Percentiles rank a stretch among this genome's conserved stretches.
Evolutionary conservation across 2,888 invertebrate species (phyloP).

Genomic region (Ypsolopha scabrella): DNA sequence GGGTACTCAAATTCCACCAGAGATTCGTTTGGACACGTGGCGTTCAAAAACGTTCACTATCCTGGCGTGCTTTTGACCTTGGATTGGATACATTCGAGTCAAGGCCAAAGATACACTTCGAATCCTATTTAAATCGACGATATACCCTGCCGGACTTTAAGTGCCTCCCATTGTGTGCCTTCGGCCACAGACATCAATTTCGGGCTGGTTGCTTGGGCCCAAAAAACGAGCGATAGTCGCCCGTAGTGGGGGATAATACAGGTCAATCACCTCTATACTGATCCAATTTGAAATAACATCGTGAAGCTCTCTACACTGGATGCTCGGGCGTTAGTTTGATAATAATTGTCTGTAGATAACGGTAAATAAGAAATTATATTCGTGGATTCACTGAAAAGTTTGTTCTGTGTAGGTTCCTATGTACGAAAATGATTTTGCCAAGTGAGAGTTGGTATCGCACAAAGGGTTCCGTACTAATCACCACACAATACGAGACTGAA

Average conservation of each 20-base stretch:
- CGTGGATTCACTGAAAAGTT: too few species aligned
- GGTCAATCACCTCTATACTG: slow-evolving; percentile 51
- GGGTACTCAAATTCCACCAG: background rate
- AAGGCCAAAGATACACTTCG: slow-evolving; percentile 40
- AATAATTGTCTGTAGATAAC: background rate
- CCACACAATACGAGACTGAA: too few species aligned
- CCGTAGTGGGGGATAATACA: slow-evolving; percentile 34
- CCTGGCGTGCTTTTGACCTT: slow-evolving; percentile 36
- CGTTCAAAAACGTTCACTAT: slow-evolving; percentile 10
- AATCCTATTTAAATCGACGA: slow-evolving; percentile 28
- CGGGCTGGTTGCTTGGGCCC: slow-evolving; percentile 39
- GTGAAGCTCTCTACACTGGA: slow-evolving; percentile 13
- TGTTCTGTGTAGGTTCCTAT: too few species aligned
- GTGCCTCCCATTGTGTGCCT: slow-evolving; percentile 41
- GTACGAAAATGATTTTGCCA: too few species aligned
- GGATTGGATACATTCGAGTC: slow-evolving; percentile 35
- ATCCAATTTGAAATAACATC: slow-evolving; percentile 49
- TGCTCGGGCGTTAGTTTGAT: background rate
- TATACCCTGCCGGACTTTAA: slow-evolving; percentile 20
- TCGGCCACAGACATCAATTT: slow-evolving; percentile 41
- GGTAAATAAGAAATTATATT: background rate
- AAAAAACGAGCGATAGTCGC: slow-evolving; percentile 22
- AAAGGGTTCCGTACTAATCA: too few species aligned
- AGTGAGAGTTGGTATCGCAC: too few species aligned
- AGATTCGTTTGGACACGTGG: background rate